These are phyloP conservation scores for Battus philenor DNA, from an alignment of 1,140 invertebrate species.

Conservation along the genomic window DNA sequence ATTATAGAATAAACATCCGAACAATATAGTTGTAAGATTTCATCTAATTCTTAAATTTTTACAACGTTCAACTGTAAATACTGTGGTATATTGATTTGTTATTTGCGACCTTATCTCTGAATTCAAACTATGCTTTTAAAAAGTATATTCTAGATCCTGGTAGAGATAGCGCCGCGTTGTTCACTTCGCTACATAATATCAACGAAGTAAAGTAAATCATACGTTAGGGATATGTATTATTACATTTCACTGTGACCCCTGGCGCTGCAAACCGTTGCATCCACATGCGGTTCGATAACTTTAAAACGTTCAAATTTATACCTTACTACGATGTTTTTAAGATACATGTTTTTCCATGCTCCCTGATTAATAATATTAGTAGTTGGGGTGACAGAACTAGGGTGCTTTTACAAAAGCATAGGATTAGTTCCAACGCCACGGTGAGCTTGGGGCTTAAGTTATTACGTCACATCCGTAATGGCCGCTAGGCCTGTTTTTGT, in stretches of 20 bases:
- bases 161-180: too few species aligned
- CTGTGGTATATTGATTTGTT: too few species aligned
- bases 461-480: conserved; percentile 17
- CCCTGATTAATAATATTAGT: neutral
- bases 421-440: conserved; percentile 17
- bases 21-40: too few species aligned
- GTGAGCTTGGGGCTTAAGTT: conserved; percentile 16
- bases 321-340: neutral
- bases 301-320: neutral
- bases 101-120: too few species aligned
- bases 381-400: conserved; percentile 14
- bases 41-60: too few species aligned
- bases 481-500: conserved; percentile 13
- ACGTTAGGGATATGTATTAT: conserved; percentile 14
- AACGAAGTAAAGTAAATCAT: conserved; percentile 13
- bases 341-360: neutral
- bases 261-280: conserved; percentile 5
- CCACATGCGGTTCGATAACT: neutral
- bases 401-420: conserved; percentile 16
- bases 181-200: conserved; percentile 3
- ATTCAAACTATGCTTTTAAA: too few species aligned
- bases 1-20: too few species aligned
- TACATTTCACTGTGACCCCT: conserved; percentile 14
- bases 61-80: too few species aligned
- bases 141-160: too few species aligned